Evolutionary conservation across 2,888 invertebrate species (phyloP).

Genomic region (Chymomyza caudatula): DNA sequence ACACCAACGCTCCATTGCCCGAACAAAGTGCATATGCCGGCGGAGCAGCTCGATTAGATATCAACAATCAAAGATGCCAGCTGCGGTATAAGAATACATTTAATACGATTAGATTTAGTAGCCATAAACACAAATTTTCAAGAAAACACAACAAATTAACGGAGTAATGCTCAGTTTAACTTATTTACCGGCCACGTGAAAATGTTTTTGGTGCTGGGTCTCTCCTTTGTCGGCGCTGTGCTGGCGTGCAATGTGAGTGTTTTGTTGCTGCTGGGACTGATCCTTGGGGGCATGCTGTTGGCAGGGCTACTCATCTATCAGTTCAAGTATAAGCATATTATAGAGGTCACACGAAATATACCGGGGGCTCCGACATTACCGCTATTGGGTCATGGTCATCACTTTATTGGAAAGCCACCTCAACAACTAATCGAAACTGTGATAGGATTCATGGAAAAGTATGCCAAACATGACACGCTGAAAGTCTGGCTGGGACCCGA

Average conservation of each 20-base stretch:
- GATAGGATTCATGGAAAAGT: constrained; percentile 71
- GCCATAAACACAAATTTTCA: constrained; percentile 6
- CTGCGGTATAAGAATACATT: background rate
- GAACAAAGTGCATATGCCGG: background rate
- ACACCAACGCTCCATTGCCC: background rate
- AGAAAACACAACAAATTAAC: background rate
- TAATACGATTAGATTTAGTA: constrained; percentile 33
- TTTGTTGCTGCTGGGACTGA: constrained; percentile 48
- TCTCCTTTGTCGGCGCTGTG: constrained; percentile 39
- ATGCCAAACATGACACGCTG: constrained; percentile 51
- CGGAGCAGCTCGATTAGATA: background rate
- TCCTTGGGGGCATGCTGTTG: constrained; percentile 41
- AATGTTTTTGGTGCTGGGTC: constrained; percentile 54
- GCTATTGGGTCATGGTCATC: constrained; percentile 79
- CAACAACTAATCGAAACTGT: constrained; percentile 70
- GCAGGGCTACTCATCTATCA: constrained; percentile 48
- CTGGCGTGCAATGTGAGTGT: constrained; percentile 37
- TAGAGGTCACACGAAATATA: constrained; percentile 64
- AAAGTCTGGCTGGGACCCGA: constrained; percentile 75
- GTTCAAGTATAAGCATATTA: constrained; percentile 63
- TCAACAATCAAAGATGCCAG: background rate
- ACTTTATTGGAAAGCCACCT: constrained; percentile 78
- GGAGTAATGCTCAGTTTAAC: background rate
- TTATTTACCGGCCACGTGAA: constrained; percentile 9
- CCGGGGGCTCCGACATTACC: constrained; percentile 78